Evolutionary conservation across 2,888 invertebrate genomes (phyloP).

Genomic region (Ormyrus labotus): DNA sequence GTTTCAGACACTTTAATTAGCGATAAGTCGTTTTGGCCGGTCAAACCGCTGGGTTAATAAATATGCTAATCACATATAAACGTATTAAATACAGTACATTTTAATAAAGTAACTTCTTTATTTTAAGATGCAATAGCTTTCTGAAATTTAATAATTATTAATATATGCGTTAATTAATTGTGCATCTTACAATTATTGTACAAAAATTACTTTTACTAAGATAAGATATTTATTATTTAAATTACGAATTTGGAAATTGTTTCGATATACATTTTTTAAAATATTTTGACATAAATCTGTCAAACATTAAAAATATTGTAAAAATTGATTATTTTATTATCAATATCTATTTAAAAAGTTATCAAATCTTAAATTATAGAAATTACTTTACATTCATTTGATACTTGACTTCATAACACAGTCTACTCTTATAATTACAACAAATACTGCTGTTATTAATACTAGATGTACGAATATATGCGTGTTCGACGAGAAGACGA

Average conservation of each 20-base stretch:
- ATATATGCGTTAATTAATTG: no score
- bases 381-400: conserved; percentile 34
- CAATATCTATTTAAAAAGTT: conserved; percentile 31
- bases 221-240: neutral
- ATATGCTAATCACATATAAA: conserved; percentile 44
- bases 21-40: conserved; percentile 27
- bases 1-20: conserved; percentile 19
- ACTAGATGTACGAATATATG: conserved; percentile 55
- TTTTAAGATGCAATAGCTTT: conserved; percentile 4
- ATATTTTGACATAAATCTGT: neutral
- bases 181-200: no score
- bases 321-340: neutral
- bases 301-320: conserved; percentile 2
- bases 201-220: neutral
- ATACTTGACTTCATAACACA: conserved; percentile 46
- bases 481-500: conserved; percentile 44
- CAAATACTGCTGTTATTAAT: conserved; percentile 57
- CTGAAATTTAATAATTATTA: no score
- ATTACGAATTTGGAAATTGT: conserved; percentile 4
- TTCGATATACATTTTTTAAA: neutral
- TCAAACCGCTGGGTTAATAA: conserved; percentile 27
- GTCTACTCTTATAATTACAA: conserved; percentile 55
- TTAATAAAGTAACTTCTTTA: conserved; percentile 27
- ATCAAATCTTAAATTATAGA: conserved; percentile 35
- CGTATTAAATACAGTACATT: conserved; percentile 21